Percentiles rank a stretch among this genome's conserved stretches.
These are phyloP conservation scores for Pyrgus malvae DNA, from an alignment of 2,888 invertebrate species.

Conservation along the genomic window DNA sequence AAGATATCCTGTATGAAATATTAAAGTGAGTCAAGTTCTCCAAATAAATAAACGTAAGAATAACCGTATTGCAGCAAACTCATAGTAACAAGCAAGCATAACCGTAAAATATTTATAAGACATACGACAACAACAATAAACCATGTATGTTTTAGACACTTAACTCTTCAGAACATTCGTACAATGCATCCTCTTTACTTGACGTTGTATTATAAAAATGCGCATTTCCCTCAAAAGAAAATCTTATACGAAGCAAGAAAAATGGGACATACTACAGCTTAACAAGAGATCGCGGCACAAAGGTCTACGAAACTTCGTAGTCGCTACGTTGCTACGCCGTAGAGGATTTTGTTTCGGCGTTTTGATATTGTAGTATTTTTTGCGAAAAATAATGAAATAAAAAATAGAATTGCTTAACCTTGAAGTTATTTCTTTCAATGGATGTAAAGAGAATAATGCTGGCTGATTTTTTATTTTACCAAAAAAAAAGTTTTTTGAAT, in stretches of 20 bases:
- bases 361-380: slow-evolving; percentile 21
- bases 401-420: too few relatives aligned
- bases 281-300: slow-evolving; percentile 21
- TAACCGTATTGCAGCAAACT: too few relatives aligned
- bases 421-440: too few relatives aligned
- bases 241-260: slow-evolving; percentile 16
- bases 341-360: slow-evolving; percentile 19
- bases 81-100: not conserved
- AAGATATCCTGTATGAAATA: too few relatives aligned
- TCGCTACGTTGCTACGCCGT: slow-evolving; percentile 38
- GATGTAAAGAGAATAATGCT: too few relatives aligned
- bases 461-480: too few relatives aligned
- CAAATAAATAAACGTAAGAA: too few relatives aligned
- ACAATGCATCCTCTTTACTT: slow-evolving; percentile 11
- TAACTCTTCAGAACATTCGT: slow-evolving; percentile 5
- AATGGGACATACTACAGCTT: slow-evolving; percentile 10
- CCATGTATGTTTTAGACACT: slow-evolving; percentile 9
- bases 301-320: slow-evolving; percentile 51
- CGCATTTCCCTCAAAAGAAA: slow-evolving; percentile 22
- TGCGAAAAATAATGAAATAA: slow-evolving; percentile 22
- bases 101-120: not conserved
- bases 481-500: too few relatives aligned
- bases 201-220: slow-evolving; percentile 20
- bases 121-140: slow-evolving; percentile 1
- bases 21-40: too few relatives aligned